Base-by-base conservation (phyloP, 2,888 invertebrate genomes). In the Bellardia bayeri region DNA sequence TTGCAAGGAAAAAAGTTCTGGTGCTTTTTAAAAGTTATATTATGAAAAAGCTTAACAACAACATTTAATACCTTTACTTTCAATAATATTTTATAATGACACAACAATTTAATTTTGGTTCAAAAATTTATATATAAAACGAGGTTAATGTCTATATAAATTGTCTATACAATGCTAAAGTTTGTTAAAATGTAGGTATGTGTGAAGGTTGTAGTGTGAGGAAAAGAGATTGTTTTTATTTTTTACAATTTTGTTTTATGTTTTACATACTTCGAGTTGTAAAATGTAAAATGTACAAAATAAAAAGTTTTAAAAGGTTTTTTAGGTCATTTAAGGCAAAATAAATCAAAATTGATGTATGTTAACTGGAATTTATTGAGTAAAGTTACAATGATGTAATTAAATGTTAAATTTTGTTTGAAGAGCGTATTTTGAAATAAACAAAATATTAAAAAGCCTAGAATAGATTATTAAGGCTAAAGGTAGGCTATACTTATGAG, bases 261-360 rank as follows among this genome's bases (percentile, higher is more conserved):
- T 4, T 45, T 45, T 1, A 40, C 40, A 40, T 40, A 42, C 42
- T 42, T 42, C 9, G 42, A 9, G 13, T 1, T 23, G 23, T 23
- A 49, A 49, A 49, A 49, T 49, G 49, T 49, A 14, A 13, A 13
- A 49, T 49, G 11, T 4, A 49, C 13, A 49, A 7, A 33, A 45
- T 49, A 58, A 69, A 69, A 45, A 23, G 13, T 61, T 40, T 61
- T 42, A 54, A 80, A 71, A 80, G 30, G 40, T 9, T 71, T 71
- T 63, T 51, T 13, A 37, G 63, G 69, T 80, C 30, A 45, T 49
- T 61, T 49, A 40, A 5, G n/a, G 37, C 42, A 3, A 9, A 64
- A 49, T 51, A 33, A 30, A 51, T 13, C 0, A n/a, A 80, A 23
- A 61, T 49, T 63, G 71, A 71, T 71, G 61, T 11, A 40, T 63